A percentile compares a stretch with the other conserved stretches of the same genome.
phyloP scores from a whole-genome alignment of 2,888 invertebrate genomes.

The Brachyopa scutellaris region DNA sequence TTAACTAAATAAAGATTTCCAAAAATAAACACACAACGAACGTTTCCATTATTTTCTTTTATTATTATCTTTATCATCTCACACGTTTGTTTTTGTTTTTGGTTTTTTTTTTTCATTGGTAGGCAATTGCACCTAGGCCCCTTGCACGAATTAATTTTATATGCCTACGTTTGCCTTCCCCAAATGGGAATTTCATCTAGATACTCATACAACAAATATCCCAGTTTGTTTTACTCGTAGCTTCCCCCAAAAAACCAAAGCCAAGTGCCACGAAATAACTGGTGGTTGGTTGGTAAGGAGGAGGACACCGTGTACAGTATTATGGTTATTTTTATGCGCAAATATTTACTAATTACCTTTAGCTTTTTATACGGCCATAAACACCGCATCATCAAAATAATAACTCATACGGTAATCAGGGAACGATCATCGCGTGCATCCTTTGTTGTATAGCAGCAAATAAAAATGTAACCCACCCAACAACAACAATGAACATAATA shows the following conservation, averaged over 20 bases:
- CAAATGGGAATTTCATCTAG: slow-evolving; percentile 3
- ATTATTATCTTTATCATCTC: slow-evolving; percentile 35
- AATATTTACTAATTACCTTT: slow-evolving; percentile 68
- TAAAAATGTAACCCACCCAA: slow-evolving; percentile 1
- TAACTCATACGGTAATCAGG: slow-evolving; percentile 65
- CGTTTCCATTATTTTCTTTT: slow-evolving; percentile 41
- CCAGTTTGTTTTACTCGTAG: not conserved
- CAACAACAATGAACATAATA: slow-evolving; percentile 11
- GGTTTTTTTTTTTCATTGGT: not conserved
- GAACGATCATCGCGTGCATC: slow-evolving; percentile 65
- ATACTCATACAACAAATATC: no score
- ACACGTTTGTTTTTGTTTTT: not conserved
- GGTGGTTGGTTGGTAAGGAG: no score
- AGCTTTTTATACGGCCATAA: slow-evolving; percentile 62
- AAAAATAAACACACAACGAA: slow-evolving; percentile 43
- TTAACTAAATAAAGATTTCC: slow-evolving; percentile 57
- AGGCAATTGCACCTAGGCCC: slow-evolving; percentile 50
- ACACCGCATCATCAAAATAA: slow-evolving; percentile 64
- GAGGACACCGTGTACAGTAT: slow-evolving; percentile 12
- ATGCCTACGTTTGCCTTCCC: slow-evolving; percentile 16
- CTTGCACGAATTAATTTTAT: slow-evolving; percentile 23
- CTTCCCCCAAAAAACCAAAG: not conserved
- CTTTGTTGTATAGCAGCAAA: slow-evolving; percentile 26
- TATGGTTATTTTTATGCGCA: slow-evolving; percentile 48
- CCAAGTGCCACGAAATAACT: not conserved